Percentiles rank a stretch among this genome's conserved stretches.
phyloP scores from a whole-genome alignment of 2,888 invertebrate species.

The Amphipyra berbera region DNA sequence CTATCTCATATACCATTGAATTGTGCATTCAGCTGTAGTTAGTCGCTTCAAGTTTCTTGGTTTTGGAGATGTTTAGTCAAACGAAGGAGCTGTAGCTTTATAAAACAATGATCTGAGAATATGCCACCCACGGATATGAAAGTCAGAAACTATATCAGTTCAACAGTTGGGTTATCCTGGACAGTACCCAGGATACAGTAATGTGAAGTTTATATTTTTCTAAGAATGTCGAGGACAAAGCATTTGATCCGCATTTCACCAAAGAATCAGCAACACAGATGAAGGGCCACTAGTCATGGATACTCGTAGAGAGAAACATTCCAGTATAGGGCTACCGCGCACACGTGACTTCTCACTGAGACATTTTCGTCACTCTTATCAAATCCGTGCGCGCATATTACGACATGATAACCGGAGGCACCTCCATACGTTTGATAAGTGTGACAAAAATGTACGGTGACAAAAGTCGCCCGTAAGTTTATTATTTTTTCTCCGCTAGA shows the following conservation, averaged over 20 bases:
- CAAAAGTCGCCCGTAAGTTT: background rate
- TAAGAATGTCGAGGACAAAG: background rate
- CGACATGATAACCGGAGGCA: no score
- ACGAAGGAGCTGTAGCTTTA: constrained; percentile 23
- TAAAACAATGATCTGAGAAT: constrained; percentile 18
- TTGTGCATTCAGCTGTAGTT: constrained; percentile 44
- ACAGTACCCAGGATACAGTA: no score
- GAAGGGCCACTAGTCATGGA: constrained; percentile 1
- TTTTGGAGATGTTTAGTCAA: constrained; percentile 46
- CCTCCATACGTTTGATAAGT: no score
- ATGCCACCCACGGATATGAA: background rate
- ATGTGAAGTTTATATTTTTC: no score
- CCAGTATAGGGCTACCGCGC: background rate
- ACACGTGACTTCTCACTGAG: no score
- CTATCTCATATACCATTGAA: constrained; percentile 36
- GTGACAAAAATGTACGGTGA: no score
- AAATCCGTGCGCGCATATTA: no score
- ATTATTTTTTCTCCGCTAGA: background rate
- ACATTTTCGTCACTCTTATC: no score
- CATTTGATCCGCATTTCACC: background rate
- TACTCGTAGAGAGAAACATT: constrained; percentile 3
- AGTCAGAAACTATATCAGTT: no score
- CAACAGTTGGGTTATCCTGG: no score
- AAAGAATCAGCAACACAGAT: constrained; percentile 44
- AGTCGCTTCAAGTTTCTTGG: constrained; percentile 39